phyloP scores from a whole-genome alignment of 1,140 invertebrate species.

The Apis cerana region DNA sequence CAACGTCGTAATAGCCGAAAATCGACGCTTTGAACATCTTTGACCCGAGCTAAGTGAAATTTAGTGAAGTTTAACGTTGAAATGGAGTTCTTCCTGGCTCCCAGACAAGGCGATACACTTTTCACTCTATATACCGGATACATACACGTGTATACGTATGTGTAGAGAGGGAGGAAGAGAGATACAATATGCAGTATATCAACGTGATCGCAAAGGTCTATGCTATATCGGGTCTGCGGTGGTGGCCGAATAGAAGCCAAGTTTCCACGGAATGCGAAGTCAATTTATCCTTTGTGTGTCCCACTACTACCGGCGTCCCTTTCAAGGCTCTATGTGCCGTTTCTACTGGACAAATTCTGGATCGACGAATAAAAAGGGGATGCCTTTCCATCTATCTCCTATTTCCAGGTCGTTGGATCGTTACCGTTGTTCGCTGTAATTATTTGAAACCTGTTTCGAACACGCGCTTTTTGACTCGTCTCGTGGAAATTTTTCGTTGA shows the following conservation, averaged over 20 bases:
- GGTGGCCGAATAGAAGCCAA: slow-evolving; percentile 24
- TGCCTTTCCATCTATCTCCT: background rate
- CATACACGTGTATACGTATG: no score
- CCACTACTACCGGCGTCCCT: background rate
- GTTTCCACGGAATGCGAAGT: slow-evolving; percentile 30
- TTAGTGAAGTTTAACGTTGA: slow-evolving; percentile 28
- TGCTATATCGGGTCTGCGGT: background rate
- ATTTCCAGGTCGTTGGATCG: background rate
- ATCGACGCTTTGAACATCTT: slow-evolving; percentile 33
- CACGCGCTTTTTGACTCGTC: no score
- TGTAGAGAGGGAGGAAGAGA: background rate
- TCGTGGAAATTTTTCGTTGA: no score
- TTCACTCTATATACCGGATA: no score
- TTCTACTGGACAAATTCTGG: slow-evolving; percentile 5
- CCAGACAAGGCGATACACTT: background rate
- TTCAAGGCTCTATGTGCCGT: background rate
- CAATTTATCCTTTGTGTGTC: slow-evolving; percentile 34
- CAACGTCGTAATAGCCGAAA: slow-evolving; percentile 21
- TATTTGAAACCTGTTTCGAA: no score
- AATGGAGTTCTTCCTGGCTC: slow-evolving; percentile 30
- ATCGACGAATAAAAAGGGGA: background rate
- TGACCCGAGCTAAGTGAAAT: slow-evolving; percentile 11
- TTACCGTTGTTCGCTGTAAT: no score
- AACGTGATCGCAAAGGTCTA: slow-evolving; percentile 1
- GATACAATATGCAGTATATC: background rate